These are phyloP conservation scores for Polylopha cassiicola DNA, from an alignment of 2,888 invertebrate species.

Conservation along the genomic window DNA sequence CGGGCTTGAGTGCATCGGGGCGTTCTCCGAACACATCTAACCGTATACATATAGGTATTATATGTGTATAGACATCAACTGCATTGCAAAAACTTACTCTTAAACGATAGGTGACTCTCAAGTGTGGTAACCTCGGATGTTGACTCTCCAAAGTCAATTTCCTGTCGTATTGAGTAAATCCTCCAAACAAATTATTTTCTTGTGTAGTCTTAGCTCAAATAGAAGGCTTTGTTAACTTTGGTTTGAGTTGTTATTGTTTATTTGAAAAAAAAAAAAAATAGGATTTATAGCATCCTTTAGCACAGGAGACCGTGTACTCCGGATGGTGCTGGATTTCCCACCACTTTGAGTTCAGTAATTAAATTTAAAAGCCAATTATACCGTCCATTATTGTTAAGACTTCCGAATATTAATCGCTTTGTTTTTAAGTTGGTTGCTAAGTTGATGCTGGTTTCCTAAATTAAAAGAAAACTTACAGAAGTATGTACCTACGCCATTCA, in stretches of 20 bases:
- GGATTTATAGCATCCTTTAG: neutral
- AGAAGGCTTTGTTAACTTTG: too few species aligned
- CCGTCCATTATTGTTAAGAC: slow-evolving; percentile 3
- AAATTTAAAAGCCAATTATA: slow-evolving; percentile 14
- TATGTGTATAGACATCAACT: too few species aligned
- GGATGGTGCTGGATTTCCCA: slow-evolving; percentile 17
- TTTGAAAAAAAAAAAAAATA: slow-evolving; percentile 12
- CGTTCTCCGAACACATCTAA: slow-evolving; percentile 59
- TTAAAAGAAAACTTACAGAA: too few species aligned
- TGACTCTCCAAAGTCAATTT: slow-evolving; percentile 37
- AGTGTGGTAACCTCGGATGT: slow-evolving; percentile 32
- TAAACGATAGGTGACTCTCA: slow-evolving; percentile 40
- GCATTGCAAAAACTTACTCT: slow-evolving; percentile 44
- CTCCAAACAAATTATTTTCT: slow-evolving; percentile 13
- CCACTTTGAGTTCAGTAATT: slow-evolving; percentile 14
- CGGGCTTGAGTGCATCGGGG: slow-evolving; percentile 48
- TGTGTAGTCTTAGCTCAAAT: slow-evolving; percentile 1
- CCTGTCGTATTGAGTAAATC: slow-evolving; percentile 28
- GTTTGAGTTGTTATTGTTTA: too few species aligned
- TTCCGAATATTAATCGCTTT: neutral
- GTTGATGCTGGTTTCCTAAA: too few species aligned
- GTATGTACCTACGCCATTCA: too few species aligned
- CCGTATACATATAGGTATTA: too few species aligned
- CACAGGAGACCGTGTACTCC: slow-evolving; percentile 7
- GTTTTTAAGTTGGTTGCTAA: too few species aligned